Conservation (phyloP, 1,140 invertebrate genomes). For the Diorhabda sublineata region DNA sequence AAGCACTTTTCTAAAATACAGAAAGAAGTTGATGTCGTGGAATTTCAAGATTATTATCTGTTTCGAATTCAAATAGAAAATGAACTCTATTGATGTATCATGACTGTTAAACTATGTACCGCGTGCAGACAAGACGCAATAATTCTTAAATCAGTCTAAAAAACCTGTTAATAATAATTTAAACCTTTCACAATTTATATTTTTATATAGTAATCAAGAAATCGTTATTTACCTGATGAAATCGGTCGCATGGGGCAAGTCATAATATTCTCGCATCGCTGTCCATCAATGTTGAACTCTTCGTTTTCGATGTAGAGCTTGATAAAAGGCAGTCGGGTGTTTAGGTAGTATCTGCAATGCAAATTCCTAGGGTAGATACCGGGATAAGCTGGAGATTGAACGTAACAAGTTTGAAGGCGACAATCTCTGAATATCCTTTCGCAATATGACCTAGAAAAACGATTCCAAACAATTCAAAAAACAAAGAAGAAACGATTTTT, state of each 20-base stretch:
- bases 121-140: too few relatives aligned
- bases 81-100: too few relatives aligned
- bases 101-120: too few relatives aligned
- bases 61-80: too few relatives aligned
- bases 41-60: too few relatives aligned
- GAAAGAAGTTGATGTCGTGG: too few relatives aligned
- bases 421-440: slow-evolving; percentile 81
- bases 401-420: slow-evolving; percentile 84
- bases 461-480: slow-evolving; percentile 4
- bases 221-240: slow-evolving; percentile 58
- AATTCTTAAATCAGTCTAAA: too few relatives aligned
- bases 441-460: slow-evolving; percentile 71
- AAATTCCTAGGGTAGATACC: slow-evolving; percentile 86
- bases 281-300: slow-evolving; percentile 90
- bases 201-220: too few relatives aligned
- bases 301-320: slow-evolving; percentile 90
- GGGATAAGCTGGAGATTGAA: slow-evolving; percentile 87
- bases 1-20: too few relatives aligned
- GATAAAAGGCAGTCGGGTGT: slow-evolving; percentile 81
- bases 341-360: slow-evolving; percentile 84
- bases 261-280: slow-evolving; percentile 90
- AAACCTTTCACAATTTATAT: too few relatives aligned
- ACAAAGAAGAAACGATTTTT: too few relatives aligned
- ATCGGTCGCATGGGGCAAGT: slow-evolving; percentile 89
- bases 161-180: too few relatives aligned